A percentile compares a stretch with the other conserved stretches of the same genome.
phyloP scores from a whole-genome alignment of 2,888 invertebrate species.

The Leptopterna dolabrata region DNA sequence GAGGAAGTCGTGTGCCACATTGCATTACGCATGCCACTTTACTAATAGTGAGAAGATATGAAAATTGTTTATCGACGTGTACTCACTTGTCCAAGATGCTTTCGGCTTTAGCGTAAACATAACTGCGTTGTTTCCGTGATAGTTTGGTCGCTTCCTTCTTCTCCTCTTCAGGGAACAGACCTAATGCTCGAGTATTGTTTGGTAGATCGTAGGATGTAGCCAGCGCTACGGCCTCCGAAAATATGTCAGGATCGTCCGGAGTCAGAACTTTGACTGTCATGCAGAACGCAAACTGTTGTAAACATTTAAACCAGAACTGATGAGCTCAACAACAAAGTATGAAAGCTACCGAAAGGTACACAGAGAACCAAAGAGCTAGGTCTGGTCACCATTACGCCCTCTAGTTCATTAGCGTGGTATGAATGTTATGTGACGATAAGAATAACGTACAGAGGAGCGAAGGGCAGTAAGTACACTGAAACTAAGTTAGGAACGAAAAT shows the following conservation, averaged over 20 bases:
- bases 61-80: too few species aligned
- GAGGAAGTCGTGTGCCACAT: too few species aligned
- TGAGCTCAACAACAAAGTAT: background rate
- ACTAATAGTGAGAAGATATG: too few species aligned
- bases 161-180: constrained; percentile 24
- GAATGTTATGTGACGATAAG: too few species aligned
- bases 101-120: constrained; percentile 59
- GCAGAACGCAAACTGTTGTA: constrained; percentile 60
- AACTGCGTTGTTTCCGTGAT: constrained; percentile 53
- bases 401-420: too few species aligned
- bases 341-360: background rate
- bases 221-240: constrained; percentile 59
- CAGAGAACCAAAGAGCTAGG: too few species aligned
- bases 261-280: constrained; percentile 60
- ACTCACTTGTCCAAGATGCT: constrained; percentile 58
- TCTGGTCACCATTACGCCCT: too few species aligned
- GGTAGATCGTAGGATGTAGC: constrained; percentile 60
- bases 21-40: too few species aligned
- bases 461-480: too few species aligned
- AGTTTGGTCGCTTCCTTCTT: background rate
- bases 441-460: too few species aligned
- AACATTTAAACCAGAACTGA: background rate
- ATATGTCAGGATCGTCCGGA: constrained; percentile 57
- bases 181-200: constrained; percentile 50
- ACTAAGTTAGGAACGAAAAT: too few species aligned